Evolutionary conservation across 1,140 invertebrate species (phyloP), one percentile per base, ranked within the genome.

Genomic region (Diabrotica undecimpunctata): DNA sequence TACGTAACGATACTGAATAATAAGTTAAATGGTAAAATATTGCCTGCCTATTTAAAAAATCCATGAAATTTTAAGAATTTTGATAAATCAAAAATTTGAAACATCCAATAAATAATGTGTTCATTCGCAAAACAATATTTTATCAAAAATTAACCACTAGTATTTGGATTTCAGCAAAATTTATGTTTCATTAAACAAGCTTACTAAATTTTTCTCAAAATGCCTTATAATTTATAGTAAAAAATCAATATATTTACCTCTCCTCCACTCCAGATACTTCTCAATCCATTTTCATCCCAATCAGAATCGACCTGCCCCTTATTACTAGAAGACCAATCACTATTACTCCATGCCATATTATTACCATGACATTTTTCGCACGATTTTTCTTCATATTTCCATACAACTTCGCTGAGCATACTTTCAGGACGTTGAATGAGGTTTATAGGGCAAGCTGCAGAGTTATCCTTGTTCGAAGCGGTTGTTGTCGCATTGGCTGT

Each of bases 311-410:
- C 13, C 41, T 55, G 50, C 0, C n/a, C 37, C 36, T 65, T 58
- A n/a, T 46, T 46, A 10, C 61, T 36, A 14, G 36, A 55, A 58
- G 36, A 9, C 13, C 59, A 38, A 52, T 68, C 61, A 35, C 38
- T 56, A 10, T 67, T 70, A 41, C 59, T 53, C 41, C 58, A 54
- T 5, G 52, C 25, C 56, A n/a, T 6, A 7, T 56, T 58, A 54
- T 68, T 70, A 14, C 62, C 66, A 51, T 68, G 66, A 57, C 71
- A 73, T 57, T 70, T 66, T 9, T 71, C 70, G 57, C 72, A 75
- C 46, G 66, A 61, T 61, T 66, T 55, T 7, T 39, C 11, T 37
- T 71, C 71, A 35, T 61, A 61, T 57, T 68, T 64, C 54, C 70
- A 68, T 39, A 71, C 54, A n/a, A 69, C 61, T 59, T 75, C 70